These are phyloP conservation scores for Parapsyche elsis DNA, from an alignment of 1,140 invertebrate species.

Conservation along the genomic window DNA sequence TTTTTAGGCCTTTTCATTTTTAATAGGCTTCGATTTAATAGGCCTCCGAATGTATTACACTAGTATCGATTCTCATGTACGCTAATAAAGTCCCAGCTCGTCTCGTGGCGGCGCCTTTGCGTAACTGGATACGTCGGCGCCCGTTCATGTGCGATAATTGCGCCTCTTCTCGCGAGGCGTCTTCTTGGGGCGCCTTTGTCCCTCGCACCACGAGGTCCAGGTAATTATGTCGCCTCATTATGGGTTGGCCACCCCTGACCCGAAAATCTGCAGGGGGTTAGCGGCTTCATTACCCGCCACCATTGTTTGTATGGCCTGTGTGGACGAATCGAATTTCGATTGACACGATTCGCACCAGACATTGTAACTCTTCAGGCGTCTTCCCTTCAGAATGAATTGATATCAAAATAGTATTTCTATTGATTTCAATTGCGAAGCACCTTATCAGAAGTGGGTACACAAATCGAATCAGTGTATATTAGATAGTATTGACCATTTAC, in stretches of 20 bases:
- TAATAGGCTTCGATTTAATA: too few relatives aligned
- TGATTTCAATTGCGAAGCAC: too few relatives aligned
- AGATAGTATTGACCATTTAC: too few relatives aligned
- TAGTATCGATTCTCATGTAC: too few relatives aligned
- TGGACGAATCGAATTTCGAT: conserved; percentile 13
- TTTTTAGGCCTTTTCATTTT: too few relatives aligned
- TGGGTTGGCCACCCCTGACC: conserved; percentile 33
- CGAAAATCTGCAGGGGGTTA: background rate
- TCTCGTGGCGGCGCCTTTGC: conserved; percentile 3
- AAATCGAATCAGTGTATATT: too few relatives aligned
- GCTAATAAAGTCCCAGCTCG: too few relatives aligned
- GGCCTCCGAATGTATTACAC: too few relatives aligned
- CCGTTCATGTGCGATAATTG: conserved; percentile 24
- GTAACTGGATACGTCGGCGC: conserved; percentile 17
- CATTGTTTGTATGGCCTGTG: background rate
- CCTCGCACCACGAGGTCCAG: conserved; percentile 23
- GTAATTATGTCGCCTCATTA: conserved; percentile 35
- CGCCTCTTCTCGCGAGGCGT: conserved; percentile 10
- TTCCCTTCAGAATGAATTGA: too few relatives aligned
- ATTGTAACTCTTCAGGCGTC: background rate
- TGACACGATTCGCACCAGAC: background rate
- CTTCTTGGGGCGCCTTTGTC: background rate
- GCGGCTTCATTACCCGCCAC: background rate
- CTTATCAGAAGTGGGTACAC: too few relatives aligned
- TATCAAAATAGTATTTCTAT: too few relatives aligned